Evolutionary conservation across 2,113 vertebrate genomes (phyloP), one percentile per base, ranked within the genome.

Genomic region (Ictalurus punctatus): DNA sequence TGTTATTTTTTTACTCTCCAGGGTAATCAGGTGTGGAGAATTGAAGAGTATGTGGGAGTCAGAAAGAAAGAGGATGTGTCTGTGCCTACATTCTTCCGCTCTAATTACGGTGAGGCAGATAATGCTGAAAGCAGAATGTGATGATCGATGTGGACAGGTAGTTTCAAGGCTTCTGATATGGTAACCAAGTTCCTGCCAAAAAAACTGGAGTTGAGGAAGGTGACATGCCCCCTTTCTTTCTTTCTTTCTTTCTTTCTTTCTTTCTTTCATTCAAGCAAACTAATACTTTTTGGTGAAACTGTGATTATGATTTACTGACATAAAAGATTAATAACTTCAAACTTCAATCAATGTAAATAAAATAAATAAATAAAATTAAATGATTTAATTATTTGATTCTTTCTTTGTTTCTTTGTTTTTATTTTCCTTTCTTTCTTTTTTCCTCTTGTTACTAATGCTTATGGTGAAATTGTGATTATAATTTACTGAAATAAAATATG

Each of bases 121-220:
- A 93, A 92, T 92, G 83, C 92, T 93, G 93, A 94, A 91, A 93
- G 83, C 87, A 91, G 54, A 91, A 90, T 76, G 91, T 71, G 90
- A 92, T 94, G 94, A 96, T 95, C 94, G 93, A 94, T 93, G 93
- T 94, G 85, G 94, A 95, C 95, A 95, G 94, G 94, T 94, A 95
- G 92, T 94, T 94, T 95, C 93, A 94, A 95, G 92, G 94, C 94
- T 91, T 87, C 87, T 92, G 93, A 92, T 93, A 87, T 83, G 54
- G 83, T 90, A 93, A 92, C 90, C 54, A 85, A 92, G 93, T 91
- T 93, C 89, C 91, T 90, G 84, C 73, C 34, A 63, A 82, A 74
- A 84, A 88, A 84, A 87, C 40, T 89, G 91, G 91, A n/a, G 56
- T 37, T 23, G 58, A 65, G 73, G 16, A 56, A 16, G 69, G 61